A percentile compares a stretch with the other conserved stretches of the same genome.
Conservation (phyloP, 2,888 invertebrate species). For the Andrena minutula region DNA sequence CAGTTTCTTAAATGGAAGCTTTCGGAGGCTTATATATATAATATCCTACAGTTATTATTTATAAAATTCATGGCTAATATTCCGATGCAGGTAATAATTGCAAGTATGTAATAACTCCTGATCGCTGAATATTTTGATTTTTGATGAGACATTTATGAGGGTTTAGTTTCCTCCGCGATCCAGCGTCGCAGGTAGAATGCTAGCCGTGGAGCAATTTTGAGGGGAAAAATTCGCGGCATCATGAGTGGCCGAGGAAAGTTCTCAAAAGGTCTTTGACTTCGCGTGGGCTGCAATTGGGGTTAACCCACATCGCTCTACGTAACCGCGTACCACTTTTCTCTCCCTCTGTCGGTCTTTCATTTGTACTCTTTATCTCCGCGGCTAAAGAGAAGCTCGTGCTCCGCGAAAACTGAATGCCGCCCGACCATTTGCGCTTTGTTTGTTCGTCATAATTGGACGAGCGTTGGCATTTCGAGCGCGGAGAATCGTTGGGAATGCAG, state of each 20-base stretch:
- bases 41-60: too few relatives aligned
- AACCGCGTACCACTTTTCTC: conserved; percentile 29
- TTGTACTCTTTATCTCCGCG: conserved; percentile 18
- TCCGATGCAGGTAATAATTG: too few relatives aligned
- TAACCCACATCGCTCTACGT: conserved; percentile 40
- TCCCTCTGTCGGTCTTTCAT: conserved; percentile 5
- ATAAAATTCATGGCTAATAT: too few relatives aligned
- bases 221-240: neutral
- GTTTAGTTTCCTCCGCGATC: neutral
- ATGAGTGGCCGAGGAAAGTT: neutral
- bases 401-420: conserved; percentile 20
- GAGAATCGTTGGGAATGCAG: conserved; percentile 1
- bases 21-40: too few relatives aligned
- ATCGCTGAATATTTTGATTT: too few relatives aligned
- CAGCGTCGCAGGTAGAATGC: neutral
- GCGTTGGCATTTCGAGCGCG: conserved; percentile 5
- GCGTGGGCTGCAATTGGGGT: conserved; percentile 42
- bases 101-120: too few relatives aligned
- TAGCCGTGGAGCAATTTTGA: neutral
- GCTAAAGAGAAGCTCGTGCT: conserved; percentile 16
- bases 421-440: conserved; percentile 33
- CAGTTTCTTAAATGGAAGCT: too few relatives aligned
- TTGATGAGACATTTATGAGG: too few relatives aligned
- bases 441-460: neutral
- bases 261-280: conserved; percentile 42